Evolutionary conservation across 2,888 invertebrate genomes (phyloP).

Genomic region (Helleia helle): DNA sequence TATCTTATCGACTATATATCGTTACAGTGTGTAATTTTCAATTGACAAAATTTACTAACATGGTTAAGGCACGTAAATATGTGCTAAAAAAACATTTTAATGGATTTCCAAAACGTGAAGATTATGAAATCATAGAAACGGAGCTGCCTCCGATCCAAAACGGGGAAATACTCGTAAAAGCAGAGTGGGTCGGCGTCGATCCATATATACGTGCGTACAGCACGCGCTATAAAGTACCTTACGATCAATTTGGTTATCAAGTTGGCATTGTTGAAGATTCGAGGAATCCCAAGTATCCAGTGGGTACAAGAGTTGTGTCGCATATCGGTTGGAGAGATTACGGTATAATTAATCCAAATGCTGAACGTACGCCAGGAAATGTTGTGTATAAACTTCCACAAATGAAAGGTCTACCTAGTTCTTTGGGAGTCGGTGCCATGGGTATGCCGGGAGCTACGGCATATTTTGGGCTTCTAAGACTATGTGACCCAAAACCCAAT

Average conservation of each 20-base stretch:
- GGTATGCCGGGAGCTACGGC: slow-evolving; percentile 84
- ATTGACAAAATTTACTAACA: slow-evolving; percentile 19
- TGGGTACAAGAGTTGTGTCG: slow-evolving; percentile 73
- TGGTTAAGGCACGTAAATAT: slow-evolving; percentile 71
- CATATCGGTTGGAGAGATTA: slow-evolving; percentile 79
- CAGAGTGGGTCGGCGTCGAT: slow-evolving; percentile 39
- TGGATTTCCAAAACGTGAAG: slow-evolving; percentile 70
- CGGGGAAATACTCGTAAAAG: slow-evolving; percentile 51
- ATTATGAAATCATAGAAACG: slow-evolving; percentile 74
- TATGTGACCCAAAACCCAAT: slow-evolving; percentile 79
- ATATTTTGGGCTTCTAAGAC: slow-evolving; percentile 79
- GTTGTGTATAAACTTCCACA: slow-evolving; percentile 61
- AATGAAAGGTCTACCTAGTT: slow-evolving; percentile 61
- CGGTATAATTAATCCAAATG: slow-evolving; percentile 31
- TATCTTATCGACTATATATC: background rate
- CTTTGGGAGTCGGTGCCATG: slow-evolving; percentile 74
- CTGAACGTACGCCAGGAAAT: slow-evolving; percentile 13
- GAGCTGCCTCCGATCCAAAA: slow-evolving; percentile 70
- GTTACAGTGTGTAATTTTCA: background rate
- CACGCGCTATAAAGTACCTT: slow-evolving; percentile 22
- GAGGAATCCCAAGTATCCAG: slow-evolving; percentile 73
- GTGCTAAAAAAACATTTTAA: slow-evolving; percentile 69
- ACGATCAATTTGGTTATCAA: slow-evolving; percentile 36
- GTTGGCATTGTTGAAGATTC: slow-evolving; percentile 71
- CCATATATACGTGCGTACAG: slow-evolving; percentile 28